Percentiles rank a stretch among this genome's conserved stretches.
Conservation (phyloP, 1,140 invertebrate species). For the Ditylenchus dipsaci region DNA sequence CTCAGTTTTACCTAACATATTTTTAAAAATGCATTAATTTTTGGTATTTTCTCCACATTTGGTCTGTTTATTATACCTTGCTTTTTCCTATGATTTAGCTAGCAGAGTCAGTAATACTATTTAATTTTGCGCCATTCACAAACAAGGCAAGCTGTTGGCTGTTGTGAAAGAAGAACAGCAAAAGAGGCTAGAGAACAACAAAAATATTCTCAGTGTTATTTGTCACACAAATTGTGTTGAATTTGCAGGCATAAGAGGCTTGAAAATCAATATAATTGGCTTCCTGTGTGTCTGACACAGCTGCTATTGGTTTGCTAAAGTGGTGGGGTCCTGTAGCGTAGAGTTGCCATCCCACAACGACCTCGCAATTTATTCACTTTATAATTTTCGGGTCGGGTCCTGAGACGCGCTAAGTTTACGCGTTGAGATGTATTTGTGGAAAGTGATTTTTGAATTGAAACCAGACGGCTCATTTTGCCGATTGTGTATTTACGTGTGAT, state of each 20-base stretch:
- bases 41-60: too few species aligned
- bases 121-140: background rate
- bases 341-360: background rate
- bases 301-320: background rate
- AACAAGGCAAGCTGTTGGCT: too few species aligned
- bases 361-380: background rate
- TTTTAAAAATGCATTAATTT: too few species aligned
- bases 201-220: background rate
- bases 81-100: too few species aligned
- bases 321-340: background rate
- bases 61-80: too few species aligned
- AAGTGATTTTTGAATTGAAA: background rate
- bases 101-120: background rate
- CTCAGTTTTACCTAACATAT: too few species aligned
- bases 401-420: background rate
- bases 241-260: background rate
- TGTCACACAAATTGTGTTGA: background rate
- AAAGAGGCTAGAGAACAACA: background rate
- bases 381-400: background rate
- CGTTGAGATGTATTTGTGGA: too few species aligned
- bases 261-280: background rate
- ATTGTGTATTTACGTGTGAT: background rate
- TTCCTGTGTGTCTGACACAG: background rate
- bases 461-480: background rate
- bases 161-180: too few species aligned